Percentiles rank a stretch among this genome's conserved stretches.
These are phyloP conservation scores for Enteromius anoplus DNA, from an alignment of 2,797 vertebrate genomes.

Conservation along the genomic window DNA sequence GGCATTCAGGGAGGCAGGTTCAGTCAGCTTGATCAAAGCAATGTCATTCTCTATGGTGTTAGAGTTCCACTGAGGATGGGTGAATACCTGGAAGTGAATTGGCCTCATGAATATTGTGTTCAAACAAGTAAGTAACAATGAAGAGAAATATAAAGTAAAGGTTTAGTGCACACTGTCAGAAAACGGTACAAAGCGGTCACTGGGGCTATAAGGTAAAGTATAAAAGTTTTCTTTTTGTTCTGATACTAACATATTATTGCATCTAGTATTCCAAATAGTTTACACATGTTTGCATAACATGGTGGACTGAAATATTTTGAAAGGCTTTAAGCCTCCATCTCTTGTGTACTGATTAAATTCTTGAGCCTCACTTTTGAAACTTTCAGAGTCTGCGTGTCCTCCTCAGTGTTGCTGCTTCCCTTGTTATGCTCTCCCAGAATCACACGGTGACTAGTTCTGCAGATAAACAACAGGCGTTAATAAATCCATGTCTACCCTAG, in stretches of 20 bases:
- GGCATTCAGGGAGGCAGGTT: conserved; percentile 62
- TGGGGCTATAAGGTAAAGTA: neutral
- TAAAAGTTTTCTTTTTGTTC: too few relatives aligned
- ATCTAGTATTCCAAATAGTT: neutral
- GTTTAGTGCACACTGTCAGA: neutral
- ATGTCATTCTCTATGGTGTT: conserved; percentile 80
- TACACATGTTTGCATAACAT: neutral
- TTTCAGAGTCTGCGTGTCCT: conserved; percentile 73
- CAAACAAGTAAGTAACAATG: neutral
- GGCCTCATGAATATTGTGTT: neutral
- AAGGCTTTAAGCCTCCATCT: neutral
- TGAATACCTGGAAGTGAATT: conserved; percentile 77
- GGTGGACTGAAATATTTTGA: neutral
- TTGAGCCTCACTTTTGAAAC: conserved; percentile 73
- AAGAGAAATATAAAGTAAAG: neutral
- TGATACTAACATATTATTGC: neutral
- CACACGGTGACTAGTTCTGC: conserved; percentile 80
- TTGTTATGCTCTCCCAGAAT: conserved; percentile 82
- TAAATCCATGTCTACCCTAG: neutral
- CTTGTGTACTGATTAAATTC: neutral
- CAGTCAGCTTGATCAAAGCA: conserved; percentile 79
- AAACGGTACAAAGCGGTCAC: neutral
- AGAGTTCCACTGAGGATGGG: conserved; percentile 76
- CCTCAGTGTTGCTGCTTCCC: conserved; percentile 37
- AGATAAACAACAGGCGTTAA: neutral